A percentile compares a stretch with the other conserved stretches of the same genome.
These are phyloP conservation scores for Cheilosia vulpina DNA, from an alignment of 2,888 invertebrate genomes.

Conservation along the genomic window DNA sequence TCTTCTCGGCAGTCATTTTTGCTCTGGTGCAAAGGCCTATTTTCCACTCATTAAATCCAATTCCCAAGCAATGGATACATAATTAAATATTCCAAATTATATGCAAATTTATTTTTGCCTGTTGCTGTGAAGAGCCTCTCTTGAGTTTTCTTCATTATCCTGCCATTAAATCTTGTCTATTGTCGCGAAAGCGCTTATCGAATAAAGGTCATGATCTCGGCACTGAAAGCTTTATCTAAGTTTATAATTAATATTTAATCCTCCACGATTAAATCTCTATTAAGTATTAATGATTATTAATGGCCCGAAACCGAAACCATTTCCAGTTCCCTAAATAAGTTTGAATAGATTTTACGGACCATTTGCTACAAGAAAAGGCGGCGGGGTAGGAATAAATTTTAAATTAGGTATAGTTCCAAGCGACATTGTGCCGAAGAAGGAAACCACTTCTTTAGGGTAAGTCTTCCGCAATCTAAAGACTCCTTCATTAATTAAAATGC, in stretches of 20 bases:
- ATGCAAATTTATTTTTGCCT: constrained; percentile 18
- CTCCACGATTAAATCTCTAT: constrained; percentile 64
- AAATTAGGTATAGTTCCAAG: neutral
- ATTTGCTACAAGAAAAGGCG: neutral
- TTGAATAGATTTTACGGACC: neutral
- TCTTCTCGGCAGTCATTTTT: neutral
- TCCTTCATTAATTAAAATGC: too few species aligned
- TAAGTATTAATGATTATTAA: constrained; percentile 21
- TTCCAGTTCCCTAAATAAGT: constrained; percentile 1
- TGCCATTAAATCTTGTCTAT: constrained; percentile 20
- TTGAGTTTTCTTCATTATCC: constrained; percentile 5
- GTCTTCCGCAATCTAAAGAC: too few species aligned
- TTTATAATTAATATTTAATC: constrained; percentile 39
- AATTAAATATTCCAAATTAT: constrained; percentile 13
- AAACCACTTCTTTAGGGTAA: too few species aligned
- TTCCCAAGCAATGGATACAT: constrained; percentile 9
- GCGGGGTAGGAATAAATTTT: constrained; percentile 19
- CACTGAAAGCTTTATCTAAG: constrained; percentile 23
- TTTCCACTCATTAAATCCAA: constrained; percentile 33
- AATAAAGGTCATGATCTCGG: constrained; percentile 28
- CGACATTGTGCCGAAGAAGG: too few species aligned
- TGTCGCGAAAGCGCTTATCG: constrained; percentile 33
- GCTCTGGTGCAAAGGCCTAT: neutral
- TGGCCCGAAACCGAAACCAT: neutral
- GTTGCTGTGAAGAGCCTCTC: neutral